phyloP scores from a whole-genome alignment of 2,888 invertebrate species.

The Suillia variegata region DNA sequence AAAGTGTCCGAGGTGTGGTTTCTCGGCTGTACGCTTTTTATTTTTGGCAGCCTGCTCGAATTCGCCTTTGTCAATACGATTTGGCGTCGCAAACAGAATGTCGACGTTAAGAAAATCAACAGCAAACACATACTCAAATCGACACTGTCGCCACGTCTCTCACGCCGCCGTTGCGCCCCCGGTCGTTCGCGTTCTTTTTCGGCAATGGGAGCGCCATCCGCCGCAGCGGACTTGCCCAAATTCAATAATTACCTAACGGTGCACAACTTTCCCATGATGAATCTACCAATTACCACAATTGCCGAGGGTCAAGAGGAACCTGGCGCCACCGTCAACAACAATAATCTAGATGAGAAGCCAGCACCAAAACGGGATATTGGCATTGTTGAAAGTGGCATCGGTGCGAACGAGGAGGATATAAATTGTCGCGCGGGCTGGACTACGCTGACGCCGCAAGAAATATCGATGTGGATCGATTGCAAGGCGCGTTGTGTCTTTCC shows the following conservation, averaged over 20 bases:
- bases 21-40: slow-evolving; percentile 81
- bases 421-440: slow-evolving; percentile 67
- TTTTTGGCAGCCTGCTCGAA: slow-evolving; percentile 83
- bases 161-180: slow-evolving; percentile 74
- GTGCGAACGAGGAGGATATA: slow-evolving; percentile 30
- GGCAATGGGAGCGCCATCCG: slow-evolving; percentile 15
- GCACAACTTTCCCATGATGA: slow-evolving; percentile 61
- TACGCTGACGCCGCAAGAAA: slow-evolving; percentile 86
- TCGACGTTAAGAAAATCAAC: slow-evolving; percentile 63
- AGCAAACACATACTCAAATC: slow-evolving; percentile 85
- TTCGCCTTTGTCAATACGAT: slow-evolving; percentile 90
- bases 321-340: slow-evolving; percentile 20
- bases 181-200: slow-evolving; percentile 71
- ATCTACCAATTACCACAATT: slow-evolving; percentile 43
- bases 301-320: slow-evolving; percentile 37
- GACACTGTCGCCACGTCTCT: slow-evolving; percentile 78
- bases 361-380: slow-evolving; percentile 39
- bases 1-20: slow-evolving; percentile 92
- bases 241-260: slow-evolving; percentile 78
- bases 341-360: slow-evolving; percentile 8
- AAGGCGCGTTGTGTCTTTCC: slow-evolving; percentile 80
- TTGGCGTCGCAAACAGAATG: slow-evolving; percentile 74
- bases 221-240: slow-evolving; percentile 48
- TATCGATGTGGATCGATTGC: slow-evolving; percentile 82
- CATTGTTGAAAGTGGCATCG: slow-evolving; percentile 39